Percentiles rank a stretch among this genome's conserved stretches.
Evolutionary conservation across 2,797 vertebrate species (phyloP).

Genomic region (Leptoclinus maculatus): DNA sequence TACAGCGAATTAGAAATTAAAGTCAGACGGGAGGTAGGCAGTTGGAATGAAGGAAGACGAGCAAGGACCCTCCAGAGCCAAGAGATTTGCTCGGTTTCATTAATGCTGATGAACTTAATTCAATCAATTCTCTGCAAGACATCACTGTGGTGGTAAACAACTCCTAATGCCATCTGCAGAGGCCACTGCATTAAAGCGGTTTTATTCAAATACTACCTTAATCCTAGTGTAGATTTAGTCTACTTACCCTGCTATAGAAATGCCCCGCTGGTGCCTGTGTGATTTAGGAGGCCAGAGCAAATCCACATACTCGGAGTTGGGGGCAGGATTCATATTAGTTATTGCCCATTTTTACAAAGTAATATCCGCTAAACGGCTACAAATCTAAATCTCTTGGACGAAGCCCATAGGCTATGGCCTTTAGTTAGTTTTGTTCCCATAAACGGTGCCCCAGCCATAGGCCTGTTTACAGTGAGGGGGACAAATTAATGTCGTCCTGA

Average conservation of each 20-base stretch:
- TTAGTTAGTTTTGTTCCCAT: slow-evolving; percentile 26
- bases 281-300: slow-evolving; percentile 56
- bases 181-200: slow-evolving; percentile 52
- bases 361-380: slow-evolving; percentile 2
- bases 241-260: slow-evolving; percentile 46
- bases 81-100: slow-evolving; percentile 66
- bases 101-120: slow-evolving; percentile 76
- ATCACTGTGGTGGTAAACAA: slow-evolving; percentile 69
- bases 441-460: background rate
- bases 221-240: slow-evolving; percentile 65
- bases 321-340: slow-evolving; percentile 16
- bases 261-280: slow-evolving; percentile 15
- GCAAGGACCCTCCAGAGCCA: slow-evolving; percentile 37
- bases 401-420: background rate
- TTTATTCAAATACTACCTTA: slow-evolving; percentile 64
- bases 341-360: background rate
- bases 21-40: slow-evolving; percentile 43
- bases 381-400: slow-evolving; percentile 13
- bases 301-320: slow-evolving; percentile 13
- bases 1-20: slow-evolving; percentile 70
- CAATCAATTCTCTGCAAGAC: slow-evolving; percentile 68
- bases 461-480: slow-evolving; percentile 11
- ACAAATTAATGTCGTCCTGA: slow-evolving; percentile 38
- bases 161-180: slow-evolving; percentile 69
- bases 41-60: slow-evolving; percentile 39